Base-by-base conservation (phyloP, 2,888 invertebrate genomes). In the Cataglyphis albicans region DNA sequence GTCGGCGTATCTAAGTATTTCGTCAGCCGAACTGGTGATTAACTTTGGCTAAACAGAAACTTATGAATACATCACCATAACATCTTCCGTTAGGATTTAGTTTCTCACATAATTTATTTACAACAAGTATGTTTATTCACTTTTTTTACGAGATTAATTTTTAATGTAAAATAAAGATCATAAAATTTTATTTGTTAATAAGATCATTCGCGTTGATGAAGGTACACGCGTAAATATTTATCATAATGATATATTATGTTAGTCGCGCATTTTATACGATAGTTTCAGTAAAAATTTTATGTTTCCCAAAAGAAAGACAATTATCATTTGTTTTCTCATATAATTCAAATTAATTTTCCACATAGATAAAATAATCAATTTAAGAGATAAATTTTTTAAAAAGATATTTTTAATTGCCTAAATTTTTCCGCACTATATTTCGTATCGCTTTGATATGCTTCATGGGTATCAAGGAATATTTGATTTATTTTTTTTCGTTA, bases 1-100 rank as follows among this genome's bases (percentile, higher is more conserved):
- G 63, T 76, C 35, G 41, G 85, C 48, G 72, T 76, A 86, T 80
- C 83, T 82, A 78, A 67, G 73, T 80, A 41, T 70, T 64, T 82
- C 76, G 76, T 61, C 75, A 35, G 78, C 64, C 55, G 61, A 65
- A n/a, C 73, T 73, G 80, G 70, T 81, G 78, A 85, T 85, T 86
- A 87, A 81, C 81, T 82, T 84, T 61, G 61, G 21, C 48, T 61
- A 78, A 84, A 76, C 72, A 38, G 67, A 25, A 67, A 52, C 18
- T 10, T 35, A 25, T 12, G 25, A 59, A 70, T 59, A 59, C 35
- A 59, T 59, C 32, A 29, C 18, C 3, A 32, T 25, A 18, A 7
- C 52, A 9, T 57, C n/a, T 44, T 55, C n/a, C 25, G 7, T 0
- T 21, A 48, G 21, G 15, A 61, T 15, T 3, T 48, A 35, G 15